Percentiles rank a stretch among this genome's conserved stretches.
phyloP scores from a whole-genome alignment of 2,113 vertebrate genomes.

The Sinosuthora webbiana region DNA sequence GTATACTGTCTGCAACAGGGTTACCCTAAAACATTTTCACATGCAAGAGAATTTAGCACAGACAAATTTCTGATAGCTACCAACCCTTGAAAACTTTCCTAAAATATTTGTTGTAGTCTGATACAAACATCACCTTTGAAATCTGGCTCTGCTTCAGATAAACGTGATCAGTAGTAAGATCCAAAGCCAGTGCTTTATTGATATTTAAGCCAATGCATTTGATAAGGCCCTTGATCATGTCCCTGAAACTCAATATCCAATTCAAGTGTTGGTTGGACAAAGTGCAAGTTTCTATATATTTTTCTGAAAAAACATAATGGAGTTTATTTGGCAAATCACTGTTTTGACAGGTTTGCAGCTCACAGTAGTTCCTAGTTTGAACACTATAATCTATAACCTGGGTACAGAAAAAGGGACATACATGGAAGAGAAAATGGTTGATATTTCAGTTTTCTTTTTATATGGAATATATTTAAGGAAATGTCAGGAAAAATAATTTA shows the following conservation, averaged over 20 bases:
- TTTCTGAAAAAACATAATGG: not conserved
- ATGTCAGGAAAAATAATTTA: not conserved
- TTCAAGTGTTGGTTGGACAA: not conserved
- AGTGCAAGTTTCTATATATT: not conserved
- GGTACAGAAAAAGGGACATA: not conserved
- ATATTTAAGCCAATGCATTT: slow-evolving; percentile 36
- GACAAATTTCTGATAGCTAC: not conserved
- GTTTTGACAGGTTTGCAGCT: not conserved
- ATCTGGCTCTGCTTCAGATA: not conserved
- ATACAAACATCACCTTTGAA: slow-evolving; percentile 42
- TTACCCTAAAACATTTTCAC: slow-evolving; percentile 1
- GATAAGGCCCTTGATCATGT: slow-evolving; percentile 39
- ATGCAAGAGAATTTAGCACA: not conserved
- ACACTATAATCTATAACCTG: not conserved
- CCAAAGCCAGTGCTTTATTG: slow-evolving; percentile 37
- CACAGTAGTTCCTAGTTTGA: not conserved
- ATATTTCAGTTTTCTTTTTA: not conserved
- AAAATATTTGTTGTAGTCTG: not conserved
- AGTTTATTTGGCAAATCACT: not conserved
- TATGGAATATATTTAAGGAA: not conserved
- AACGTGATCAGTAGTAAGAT: slow-evolving; percentile 26
- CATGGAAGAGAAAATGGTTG: not conserved
- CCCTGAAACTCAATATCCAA: not conserved
- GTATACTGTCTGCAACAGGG: slow-evolving; percentile 41
- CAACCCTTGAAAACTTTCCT: not conserved